phyloP scores from a whole-genome alignment of 1,140 invertebrate genomes.

The Lerema accius region DNA sequence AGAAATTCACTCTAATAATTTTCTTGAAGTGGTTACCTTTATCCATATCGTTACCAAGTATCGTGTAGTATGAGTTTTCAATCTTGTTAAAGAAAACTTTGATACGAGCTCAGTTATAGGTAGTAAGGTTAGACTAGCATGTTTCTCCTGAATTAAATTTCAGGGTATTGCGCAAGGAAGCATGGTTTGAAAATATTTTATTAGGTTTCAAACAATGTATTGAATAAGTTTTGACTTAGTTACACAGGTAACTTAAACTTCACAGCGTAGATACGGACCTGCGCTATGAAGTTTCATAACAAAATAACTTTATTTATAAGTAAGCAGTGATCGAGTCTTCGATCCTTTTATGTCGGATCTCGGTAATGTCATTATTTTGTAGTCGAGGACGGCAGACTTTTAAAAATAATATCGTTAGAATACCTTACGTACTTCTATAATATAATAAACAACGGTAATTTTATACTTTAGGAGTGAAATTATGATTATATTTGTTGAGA shows the following conservation, averaged over 20 bases:
- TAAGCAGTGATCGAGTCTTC: conserved; percentile 19
- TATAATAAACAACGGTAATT: too few species aligned
- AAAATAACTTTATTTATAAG: conserved; percentile 32
- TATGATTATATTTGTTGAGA: too few species aligned
- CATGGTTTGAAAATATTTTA: conserved; percentile 35
- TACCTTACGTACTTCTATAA: too few species aligned
- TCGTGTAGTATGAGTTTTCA: conserved; percentile 10
- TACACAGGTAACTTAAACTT: conserved; percentile 17
- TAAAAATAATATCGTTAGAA: too few species aligned
- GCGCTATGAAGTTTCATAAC: background rate
- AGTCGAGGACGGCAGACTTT: too few species aligned
- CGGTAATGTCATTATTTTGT: conserved; percentile 9
- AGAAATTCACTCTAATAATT: too few species aligned
- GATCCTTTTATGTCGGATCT: background rate
- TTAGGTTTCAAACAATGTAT: conserved; percentile 35
- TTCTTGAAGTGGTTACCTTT: background rate
- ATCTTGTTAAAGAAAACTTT: conserved; percentile 29
- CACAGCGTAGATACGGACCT: conserved; percentile 1
- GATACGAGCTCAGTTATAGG: conserved; percentile 4
- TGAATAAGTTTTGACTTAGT: conserved; percentile 34
- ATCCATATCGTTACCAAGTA: background rate
- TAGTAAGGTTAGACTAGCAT: conserved; percentile 13
- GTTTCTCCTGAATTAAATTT: conserved; percentile 28
- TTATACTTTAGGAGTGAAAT: too few species aligned
- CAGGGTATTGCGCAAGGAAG: conserved; percentile 14